Base-by-base conservation (phyloP, 2,888 invertebrate genomes). In the Willowsia nigromaculata region DNA sequence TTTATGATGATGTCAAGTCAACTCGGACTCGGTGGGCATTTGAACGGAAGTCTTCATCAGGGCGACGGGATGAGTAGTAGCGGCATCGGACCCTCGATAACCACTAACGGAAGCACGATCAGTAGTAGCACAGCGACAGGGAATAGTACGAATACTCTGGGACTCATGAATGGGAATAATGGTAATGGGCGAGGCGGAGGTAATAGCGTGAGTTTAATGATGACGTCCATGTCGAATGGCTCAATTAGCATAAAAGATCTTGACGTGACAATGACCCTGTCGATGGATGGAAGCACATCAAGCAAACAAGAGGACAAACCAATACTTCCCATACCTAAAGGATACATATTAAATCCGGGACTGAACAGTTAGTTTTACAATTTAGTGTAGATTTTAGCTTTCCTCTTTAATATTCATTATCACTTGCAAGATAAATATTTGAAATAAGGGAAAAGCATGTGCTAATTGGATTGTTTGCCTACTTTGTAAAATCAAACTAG, bases 401-500 rank as follows among this genome's bases (percentile, higher is more conserved):
- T 18, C n/a, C 18, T 71, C n/a, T 40, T 11, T 0, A 80, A 74
- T 74, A 30, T 47, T 7, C 74, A 74, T 25, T 4, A 37, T 37
- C 3, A 18, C 50, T n/a, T 37, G 2, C 18, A 37, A 9, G 68
- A 0, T 40, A 68, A 68, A 37, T 68, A 68, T 68, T 68, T 68
- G 68, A 9, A 11, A 37, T 37, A 40, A 11, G 68, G 65, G 56
- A 47, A 43, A 74, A 74, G 43, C 62, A 47, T 47, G 62, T 43
- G 62, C 62, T 82, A 71, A 82, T 82, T 74, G 59, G 47, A 13
- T 1, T 71, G 53, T 65, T 50, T 53, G 33, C 30, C 53, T 80
- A 4, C 9, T 18, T 15, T 50, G 25, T 43, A 7, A 22, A 22
- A 33, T 40, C 3, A 50, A 50, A 81, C 27, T 94, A 53, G 94